Conservation (phyloP, 2,797 vertebrate genomes). For the Hipposideros larvatus region DNA sequence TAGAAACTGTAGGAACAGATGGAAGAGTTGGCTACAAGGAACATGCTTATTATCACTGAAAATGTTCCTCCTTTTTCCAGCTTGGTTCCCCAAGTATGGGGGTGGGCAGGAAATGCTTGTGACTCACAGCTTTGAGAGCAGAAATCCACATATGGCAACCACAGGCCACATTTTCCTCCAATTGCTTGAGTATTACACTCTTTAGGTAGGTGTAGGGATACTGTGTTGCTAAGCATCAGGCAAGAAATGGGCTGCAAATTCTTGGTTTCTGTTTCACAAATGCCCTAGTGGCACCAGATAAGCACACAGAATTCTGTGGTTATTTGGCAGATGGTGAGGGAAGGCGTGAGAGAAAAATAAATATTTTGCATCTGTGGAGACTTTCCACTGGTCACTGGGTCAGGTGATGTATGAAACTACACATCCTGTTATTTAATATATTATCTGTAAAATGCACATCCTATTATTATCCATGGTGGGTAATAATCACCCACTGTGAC, state of each 20-base stretch:
- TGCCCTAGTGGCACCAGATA: background rate
- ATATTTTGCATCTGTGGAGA: constrained; percentile 36
- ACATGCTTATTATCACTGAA: constrained; percentile 40
- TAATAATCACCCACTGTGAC: background rate
- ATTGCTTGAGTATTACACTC: background rate
- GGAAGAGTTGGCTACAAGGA: constrained; percentile 60
- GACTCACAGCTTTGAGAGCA: constrained; percentile 64
- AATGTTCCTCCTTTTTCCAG: constrained; percentile 62
- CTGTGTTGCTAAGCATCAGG: constrained; percentile 49
- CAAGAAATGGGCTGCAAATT: constrained; percentile 38
- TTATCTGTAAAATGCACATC: background rate
- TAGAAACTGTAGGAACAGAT: constrained; percentile 60
- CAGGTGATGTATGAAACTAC: background rate
- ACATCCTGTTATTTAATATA: background rate
- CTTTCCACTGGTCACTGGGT: background rate
- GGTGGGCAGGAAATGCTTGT: constrained; percentile 45
- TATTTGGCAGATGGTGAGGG: constrained; percentile 2
- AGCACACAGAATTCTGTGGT: constrained; percentile 11
- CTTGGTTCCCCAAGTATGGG: background rate
- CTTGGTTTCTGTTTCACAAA: constrained; percentile 42
- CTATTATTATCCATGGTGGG: constrained; percentile 2
- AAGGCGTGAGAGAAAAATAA: background rate
- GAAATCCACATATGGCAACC: constrained; percentile 33
- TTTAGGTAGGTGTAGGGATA: constrained; percentile 15
- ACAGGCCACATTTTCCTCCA: background rate